Evolutionary conservation across 2,888 invertebrate genomes (phyloP).

Genomic region (Leptinotarsa tumamoca): DNA sequence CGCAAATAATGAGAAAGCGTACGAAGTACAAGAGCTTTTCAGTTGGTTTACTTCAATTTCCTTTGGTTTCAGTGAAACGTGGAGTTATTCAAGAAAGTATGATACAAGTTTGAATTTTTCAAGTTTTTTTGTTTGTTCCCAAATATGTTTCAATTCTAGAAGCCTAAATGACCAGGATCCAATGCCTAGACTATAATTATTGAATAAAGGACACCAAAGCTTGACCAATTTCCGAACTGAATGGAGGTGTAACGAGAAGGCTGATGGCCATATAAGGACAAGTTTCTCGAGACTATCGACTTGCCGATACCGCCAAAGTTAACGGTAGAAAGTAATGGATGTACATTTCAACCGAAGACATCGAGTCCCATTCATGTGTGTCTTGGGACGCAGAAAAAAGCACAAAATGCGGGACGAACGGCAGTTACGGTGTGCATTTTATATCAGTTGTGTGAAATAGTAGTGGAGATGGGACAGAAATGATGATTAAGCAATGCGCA

Average conservation of each 20-base stretch:
- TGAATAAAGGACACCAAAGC: background rate
- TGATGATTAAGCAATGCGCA: background rate
- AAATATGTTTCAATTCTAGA: too few species aligned
- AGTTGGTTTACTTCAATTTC: too few species aligned
- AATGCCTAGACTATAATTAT: too few species aligned
- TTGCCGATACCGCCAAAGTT: conserved; percentile 22
- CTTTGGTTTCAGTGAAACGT: too few species aligned
- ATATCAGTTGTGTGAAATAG: background rate
- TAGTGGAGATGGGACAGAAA: background rate
- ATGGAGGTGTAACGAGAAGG: conserved; percentile 26
- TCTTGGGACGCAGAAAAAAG: conserved; percentile 25
- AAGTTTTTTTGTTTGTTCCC: too few species aligned
- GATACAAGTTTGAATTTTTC: too few species aligned
- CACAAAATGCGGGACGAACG: background rate
- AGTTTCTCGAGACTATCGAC: conserved; percentile 10
- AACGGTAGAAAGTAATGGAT: conserved; percentile 41
- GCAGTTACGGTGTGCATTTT: conserved; percentile 11
- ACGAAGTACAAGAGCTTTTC: too few species aligned
- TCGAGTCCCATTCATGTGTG: conserved; percentile 40
- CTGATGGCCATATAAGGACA: conserved; percentile 42
- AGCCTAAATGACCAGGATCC: too few species aligned
- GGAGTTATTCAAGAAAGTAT: too few species aligned
- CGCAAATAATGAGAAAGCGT: too few species aligned
- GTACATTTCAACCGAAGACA: conserved; percentile 50
- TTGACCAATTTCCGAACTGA: conserved; percentile 1